Evolutionary conservation across 2,797 vertebrate species (phyloP).

Genomic region (Pterois miles): DNA sequence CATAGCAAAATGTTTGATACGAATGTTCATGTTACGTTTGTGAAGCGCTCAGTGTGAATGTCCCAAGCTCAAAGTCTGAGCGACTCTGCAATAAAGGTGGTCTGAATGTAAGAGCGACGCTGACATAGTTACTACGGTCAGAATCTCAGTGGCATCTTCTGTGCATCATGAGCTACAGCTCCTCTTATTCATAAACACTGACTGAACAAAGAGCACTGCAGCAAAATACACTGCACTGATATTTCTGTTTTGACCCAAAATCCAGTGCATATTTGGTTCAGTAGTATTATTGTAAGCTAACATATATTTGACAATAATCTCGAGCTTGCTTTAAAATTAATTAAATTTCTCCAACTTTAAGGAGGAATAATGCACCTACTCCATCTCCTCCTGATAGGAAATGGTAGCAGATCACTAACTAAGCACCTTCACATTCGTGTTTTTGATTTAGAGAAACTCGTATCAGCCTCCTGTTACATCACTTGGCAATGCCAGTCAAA

Average conservation of each 20-base stretch:
- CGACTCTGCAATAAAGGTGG: neutral
- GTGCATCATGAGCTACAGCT: neutral
- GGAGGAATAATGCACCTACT: neutral
- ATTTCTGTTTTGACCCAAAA: neutral
- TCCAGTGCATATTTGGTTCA: neutral
- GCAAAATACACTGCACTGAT: neutral
- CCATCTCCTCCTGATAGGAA: neutral
- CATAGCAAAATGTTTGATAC: neutral
- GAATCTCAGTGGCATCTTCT: neutral
- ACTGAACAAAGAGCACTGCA: neutral
- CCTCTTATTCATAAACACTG: neutral
- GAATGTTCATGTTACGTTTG: neutral
- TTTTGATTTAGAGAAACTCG: neutral
- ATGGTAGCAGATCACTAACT: neutral
- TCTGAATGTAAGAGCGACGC: neutral
- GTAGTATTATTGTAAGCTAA: neutral
- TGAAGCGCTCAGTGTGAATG: neutral
- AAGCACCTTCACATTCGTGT: conserved; percentile 2
- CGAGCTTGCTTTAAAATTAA: neutral
- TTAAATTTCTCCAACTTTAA: neutral
- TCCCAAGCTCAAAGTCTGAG: neutral
- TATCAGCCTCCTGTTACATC: neutral
- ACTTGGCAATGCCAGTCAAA: neutral
- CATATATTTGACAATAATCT: neutral
- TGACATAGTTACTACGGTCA: neutral